Evolutionary conservation across 2,113 vertebrate species (phyloP).

Genomic region (Otus sunia): DNA sequence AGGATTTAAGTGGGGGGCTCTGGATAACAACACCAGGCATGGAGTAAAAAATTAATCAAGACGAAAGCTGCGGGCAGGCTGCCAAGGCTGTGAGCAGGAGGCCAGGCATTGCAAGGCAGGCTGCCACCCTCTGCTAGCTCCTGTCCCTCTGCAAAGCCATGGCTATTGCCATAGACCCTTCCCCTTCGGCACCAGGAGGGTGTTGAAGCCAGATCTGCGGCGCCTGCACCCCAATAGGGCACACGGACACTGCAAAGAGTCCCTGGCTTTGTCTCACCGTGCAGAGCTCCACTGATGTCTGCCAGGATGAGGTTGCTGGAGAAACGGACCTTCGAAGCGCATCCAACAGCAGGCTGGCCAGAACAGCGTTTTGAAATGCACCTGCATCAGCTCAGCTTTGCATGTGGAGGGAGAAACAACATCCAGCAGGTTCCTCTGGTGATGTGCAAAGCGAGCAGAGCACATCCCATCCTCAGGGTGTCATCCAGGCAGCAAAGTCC

Average conservation of each 20-base stretch:
- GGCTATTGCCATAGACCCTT: not conserved
- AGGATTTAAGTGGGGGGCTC: not conserved
- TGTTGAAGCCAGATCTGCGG: not conserved
- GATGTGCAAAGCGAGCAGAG: not conserved
- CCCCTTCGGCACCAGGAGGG: not conserved
- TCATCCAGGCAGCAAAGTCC: not conserved
- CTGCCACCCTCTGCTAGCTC: not conserved
- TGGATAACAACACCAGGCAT: not conserved
- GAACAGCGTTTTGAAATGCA: not conserved
- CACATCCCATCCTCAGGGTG: fast-evolving
- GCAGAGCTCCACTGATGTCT: fast-evolving
- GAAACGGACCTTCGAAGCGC: not conserved
- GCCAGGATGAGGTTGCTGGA: not conserved
- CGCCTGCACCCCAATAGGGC: fast-evolving
- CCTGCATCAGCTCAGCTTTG: not conserved
- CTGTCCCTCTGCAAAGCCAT: not conserved
- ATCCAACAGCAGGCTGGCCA: not conserved
- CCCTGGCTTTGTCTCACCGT: fast-evolving
- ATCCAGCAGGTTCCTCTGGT: fast-evolving
- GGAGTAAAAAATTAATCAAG: not conserved
- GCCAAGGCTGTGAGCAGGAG: not conserved
- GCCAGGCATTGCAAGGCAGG: not conserved
- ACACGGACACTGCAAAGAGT: not conserved
- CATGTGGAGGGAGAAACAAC: not conserved
- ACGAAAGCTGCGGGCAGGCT: not conserved